These are phyloP conservation scores for Turritopsis rubra DNA, from an alignment of 30 jellyfish, hydroid and myxozoan species.

Conservation along the genomic window DNA sequence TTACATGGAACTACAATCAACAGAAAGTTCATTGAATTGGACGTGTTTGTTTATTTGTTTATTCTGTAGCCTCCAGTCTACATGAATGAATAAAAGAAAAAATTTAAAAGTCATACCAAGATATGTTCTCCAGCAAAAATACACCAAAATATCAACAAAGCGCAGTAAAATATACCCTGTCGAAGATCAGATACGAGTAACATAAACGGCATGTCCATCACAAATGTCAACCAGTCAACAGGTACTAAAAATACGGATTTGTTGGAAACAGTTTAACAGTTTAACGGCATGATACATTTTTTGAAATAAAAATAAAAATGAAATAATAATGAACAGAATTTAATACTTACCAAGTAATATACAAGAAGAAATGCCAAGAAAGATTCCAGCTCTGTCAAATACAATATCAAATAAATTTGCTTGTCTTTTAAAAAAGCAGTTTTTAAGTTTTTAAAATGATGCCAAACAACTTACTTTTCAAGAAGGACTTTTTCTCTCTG, in stretches of 20 bases:
- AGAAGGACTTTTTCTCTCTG: slow-evolving; percentile 60
- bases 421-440: background rate
- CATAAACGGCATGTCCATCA: slow-evolving; percentile 80
- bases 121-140: slow-evolving; percentile 95
- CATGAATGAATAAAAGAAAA: too few relatives aligned
- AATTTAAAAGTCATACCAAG: slow-evolving; percentile 76
- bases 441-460: too few relatives aligned
- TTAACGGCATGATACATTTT: too few relatives aligned
- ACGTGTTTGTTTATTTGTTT: too few relatives aligned
- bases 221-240: slow-evolving; percentile 79
- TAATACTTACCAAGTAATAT: background rate
- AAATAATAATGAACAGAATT: too few relatives aligned
- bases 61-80: too few relatives aligned
- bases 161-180: slow-evolving; percentile 90
- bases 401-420: background rate
- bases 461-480: slow-evolving; percentile 53
- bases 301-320: background rate
- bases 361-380: background rate
- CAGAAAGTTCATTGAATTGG: too few relatives aligned
- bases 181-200: slow-evolving; percentile 74
- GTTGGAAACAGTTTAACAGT: background rate
- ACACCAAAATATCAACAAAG: slow-evolving; percentile 78
- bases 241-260: slow-evolving; percentile 53
- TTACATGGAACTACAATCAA: too few relatives aligned
- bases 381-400: background rate